Conservation (phyloP, 2,888 invertebrate genomes). For the Drosophila fungiperda region DNA sequence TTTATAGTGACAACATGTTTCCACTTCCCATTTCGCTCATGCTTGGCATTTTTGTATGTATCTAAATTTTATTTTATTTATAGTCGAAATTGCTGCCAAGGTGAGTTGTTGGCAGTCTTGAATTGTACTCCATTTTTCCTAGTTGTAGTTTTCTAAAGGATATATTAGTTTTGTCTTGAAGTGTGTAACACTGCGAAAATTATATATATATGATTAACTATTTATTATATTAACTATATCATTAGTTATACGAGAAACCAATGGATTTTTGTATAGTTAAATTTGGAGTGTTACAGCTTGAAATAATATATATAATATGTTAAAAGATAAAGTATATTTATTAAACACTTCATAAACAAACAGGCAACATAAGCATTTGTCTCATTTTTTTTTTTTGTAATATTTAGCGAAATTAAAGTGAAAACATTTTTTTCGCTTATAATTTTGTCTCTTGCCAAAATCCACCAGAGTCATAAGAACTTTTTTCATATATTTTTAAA, state of each 20-base stretch:
- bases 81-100: too few relatives aligned
- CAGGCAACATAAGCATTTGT: background rate
- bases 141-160: background rate
- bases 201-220: too few relatives aligned
- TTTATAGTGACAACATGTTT: constrained; percentile 1
- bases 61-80: background rate
- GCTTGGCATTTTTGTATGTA: background rate
- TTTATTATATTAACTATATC: too few relatives aligned
- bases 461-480: background rate
- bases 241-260: too few relatives aligned
- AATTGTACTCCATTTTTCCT: too few relatives aligned
- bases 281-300: background rate
- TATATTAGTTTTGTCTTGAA: background rate
- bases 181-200: too few relatives aligned
- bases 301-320: too few relatives aligned
- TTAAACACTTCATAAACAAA: background rate
- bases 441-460: background rate
- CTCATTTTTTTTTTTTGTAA: background rate
- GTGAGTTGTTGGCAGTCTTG: too few relatives aligned
- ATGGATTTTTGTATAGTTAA: background rate
- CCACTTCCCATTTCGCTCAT: background rate
- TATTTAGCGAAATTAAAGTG: background rate
- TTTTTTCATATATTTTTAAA: constrained; percentile 14
- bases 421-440: constrained; percentile 2
- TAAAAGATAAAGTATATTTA: background rate